Base-by-base conservation (phyloP, 2,797 vertebrate genomes). In the Sebastes itinus region DNA sequence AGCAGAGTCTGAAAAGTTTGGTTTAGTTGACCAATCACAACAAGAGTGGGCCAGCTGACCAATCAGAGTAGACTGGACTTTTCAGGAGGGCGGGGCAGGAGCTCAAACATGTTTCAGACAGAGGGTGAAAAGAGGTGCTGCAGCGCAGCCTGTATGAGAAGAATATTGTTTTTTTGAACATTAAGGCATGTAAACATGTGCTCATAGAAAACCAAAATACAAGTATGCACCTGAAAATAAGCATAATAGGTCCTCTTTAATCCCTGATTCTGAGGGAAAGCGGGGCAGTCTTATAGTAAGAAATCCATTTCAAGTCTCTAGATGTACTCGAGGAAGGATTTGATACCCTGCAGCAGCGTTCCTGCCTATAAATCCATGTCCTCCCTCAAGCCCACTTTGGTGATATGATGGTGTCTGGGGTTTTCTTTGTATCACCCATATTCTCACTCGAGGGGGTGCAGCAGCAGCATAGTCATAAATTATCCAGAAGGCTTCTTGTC, bases 271-370 rank as follows among this genome's bases (percentile, higher is more conserved):
- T n/a, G 27, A 70, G 59, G 80, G n/a, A 55, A 61, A 49, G n/a
- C 6, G 4, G 6, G 10, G 3, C 3, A 7, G 12, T 22, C 60
- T 68, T 55, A 30, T 27, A 55, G 67, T 23, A 42, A 46, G 23
- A 32, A 22, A 55, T 49, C 27, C 49, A 62, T 81, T 68, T 73
- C 30, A 67, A 64, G 65, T 78, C 59, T 59, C 59, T 14, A 20
- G n/a, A 70, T 80, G 64, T 80, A 71, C 12, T 73, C 7, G 8
- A 69, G 32, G 65, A 67, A 64, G 55, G 38, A 35, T 59, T 18
- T 33, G 49, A 75, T 71, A 30, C 74, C 38, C 72, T 27, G 33
- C 70, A 30, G 75, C 58, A 38, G 7, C 7, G 4, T 68, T 52
- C 28, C 38, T 16, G 9, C 18, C 18, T 13, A 23, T 77, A 76